Evolutionary conservation across 2,888 invertebrate genomes (phyloP).

Genomic region (Drosophila maculinotata): DNA sequence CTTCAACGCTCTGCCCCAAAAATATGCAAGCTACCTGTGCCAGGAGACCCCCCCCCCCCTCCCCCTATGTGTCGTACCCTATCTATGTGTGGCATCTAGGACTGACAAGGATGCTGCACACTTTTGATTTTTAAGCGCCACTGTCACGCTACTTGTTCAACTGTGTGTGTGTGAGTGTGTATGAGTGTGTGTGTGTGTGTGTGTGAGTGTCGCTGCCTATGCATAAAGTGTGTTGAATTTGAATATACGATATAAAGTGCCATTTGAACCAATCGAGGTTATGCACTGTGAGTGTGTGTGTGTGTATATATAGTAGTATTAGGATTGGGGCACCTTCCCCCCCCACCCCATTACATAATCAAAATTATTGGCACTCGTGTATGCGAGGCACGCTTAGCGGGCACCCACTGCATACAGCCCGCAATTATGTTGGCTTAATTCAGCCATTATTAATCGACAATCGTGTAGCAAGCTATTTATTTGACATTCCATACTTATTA

Average conservation of each 20-base stretch:
- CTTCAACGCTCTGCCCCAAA: background rate
- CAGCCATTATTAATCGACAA: conserved; percentile 56
- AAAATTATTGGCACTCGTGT: conserved; percentile 41
- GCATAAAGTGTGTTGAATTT: conserved; percentile 38
- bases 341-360: conserved; percentile 42
- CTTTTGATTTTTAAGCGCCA: conserved; percentile 56
- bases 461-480: conserved; percentile 44
- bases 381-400: conserved; percentile 52
- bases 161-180: conserved; percentile 1
- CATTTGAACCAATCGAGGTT: conserved; percentile 42
- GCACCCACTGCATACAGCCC: conserved; percentile 18
- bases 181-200: background rate
- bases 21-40: conserved; percentile 2
- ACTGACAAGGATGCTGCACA: conserved; percentile 53
- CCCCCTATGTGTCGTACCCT: conserved; percentile 32
- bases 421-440: conserved; percentile 59
- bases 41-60: too few relatives aligned
- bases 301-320: too few relatives aligned
- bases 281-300: conserved; percentile 3
- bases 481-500: conserved; percentile 19
- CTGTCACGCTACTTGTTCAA: conserved; percentile 33
- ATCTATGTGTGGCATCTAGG: conserved; percentile 44
- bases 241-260: conserved; percentile 32
- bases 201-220: conserved; percentile 12
- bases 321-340: too few relatives aligned